Conservation (phyloP, 2,888 invertebrate species). For the Glaucopsyche alexis region DNA sequence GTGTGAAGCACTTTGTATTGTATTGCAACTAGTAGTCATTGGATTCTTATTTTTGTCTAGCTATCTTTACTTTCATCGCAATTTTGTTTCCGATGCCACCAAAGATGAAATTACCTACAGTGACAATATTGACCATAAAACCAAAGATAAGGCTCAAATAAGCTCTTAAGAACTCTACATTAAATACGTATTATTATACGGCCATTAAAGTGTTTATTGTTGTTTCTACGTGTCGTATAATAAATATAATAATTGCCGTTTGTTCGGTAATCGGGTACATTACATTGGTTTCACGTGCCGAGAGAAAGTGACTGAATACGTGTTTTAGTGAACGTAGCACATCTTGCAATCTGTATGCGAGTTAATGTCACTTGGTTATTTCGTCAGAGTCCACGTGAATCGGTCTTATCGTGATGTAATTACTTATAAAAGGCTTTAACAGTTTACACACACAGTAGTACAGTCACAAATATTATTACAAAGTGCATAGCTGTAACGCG, state of each 20-base stretch:
- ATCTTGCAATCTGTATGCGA: conserved; percentile 38
- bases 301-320: conserved; percentile 58
- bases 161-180: too few species aligned
- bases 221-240: conserved; percentile 16
- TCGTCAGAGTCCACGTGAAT: conserved; percentile 26
- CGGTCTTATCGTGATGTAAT: conserved; percentile 27
- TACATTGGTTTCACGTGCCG: conserved; percentile 43
- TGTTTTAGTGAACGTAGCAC: conserved; percentile 41
- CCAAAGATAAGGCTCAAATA: too few species aligned
- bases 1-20: not conserved
- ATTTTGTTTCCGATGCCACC: too few species aligned
- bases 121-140: not conserved
- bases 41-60: too few species aligned
- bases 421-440: conserved; percentile 1
- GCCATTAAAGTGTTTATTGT: not conserved
- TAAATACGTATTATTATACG: not conserved
- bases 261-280: conserved; percentile 15
- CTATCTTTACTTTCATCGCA: too few species aligned
- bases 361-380: conserved; percentile 38
- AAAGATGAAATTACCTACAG: too few species aligned
- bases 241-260: conserved; percentile 17
- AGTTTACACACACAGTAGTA: conserved; percentile 6
- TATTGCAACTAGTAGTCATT: too few species aligned
- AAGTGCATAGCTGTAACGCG: not conserved
- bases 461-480: not conserved